These are phyloP conservation scores for Gobio gobio DNA, from an alignment of 2,113 vertebrate species.

Conservation along the genomic window DNA sequence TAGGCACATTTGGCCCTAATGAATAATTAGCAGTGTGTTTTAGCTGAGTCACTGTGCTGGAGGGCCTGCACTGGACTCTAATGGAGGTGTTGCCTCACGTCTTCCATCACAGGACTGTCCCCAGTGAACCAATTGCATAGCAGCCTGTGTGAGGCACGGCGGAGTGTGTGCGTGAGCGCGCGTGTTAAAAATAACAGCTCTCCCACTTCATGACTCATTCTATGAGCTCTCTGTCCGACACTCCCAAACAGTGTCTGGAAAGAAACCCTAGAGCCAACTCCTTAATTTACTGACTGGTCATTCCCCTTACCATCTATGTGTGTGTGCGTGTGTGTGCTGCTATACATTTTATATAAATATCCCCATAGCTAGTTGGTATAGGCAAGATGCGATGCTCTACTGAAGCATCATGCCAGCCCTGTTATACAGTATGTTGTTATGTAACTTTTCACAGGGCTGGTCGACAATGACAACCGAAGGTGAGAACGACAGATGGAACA, in stretches of 20 bases:
- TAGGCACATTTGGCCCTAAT: conserved; percentile 54
- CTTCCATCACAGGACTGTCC: conserved; percentile 50
- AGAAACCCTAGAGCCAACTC: conserved; percentile 58
- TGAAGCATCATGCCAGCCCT: conserved; percentile 20
- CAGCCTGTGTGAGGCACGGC: conserved; percentile 39
- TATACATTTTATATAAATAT: conserved; percentile 25
- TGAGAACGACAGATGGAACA: conserved; percentile 26
- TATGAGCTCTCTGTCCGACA: conserved; percentile 51
- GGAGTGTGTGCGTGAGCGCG: conserved; percentile 25
- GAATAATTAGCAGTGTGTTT: conserved; percentile 59
- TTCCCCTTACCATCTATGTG: conserved; percentile 36
- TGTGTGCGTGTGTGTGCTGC: conserved; percentile 1
- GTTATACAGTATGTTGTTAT: conserved; percentile 38
- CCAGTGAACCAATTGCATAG: conserved; percentile 49
- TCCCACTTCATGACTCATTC: conserved; percentile 63
- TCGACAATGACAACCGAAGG: conserved; percentile 32
- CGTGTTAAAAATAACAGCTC: conserved; percentile 62
- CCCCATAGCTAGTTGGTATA: neutral
- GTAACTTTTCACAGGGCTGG: conserved; percentile 47
- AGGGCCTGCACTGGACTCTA: conserved; percentile 54
- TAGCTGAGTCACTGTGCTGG: conserved; percentile 58
- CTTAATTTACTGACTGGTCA: conserved; percentile 57
- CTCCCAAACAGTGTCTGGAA: conserved; percentile 63
- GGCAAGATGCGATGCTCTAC: conserved; percentile 18
- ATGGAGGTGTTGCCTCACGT: conserved; percentile 57